phyloP scores from a whole-genome alignment of 1,140 invertebrate genomes.

The Pomacea maculata region DNA sequence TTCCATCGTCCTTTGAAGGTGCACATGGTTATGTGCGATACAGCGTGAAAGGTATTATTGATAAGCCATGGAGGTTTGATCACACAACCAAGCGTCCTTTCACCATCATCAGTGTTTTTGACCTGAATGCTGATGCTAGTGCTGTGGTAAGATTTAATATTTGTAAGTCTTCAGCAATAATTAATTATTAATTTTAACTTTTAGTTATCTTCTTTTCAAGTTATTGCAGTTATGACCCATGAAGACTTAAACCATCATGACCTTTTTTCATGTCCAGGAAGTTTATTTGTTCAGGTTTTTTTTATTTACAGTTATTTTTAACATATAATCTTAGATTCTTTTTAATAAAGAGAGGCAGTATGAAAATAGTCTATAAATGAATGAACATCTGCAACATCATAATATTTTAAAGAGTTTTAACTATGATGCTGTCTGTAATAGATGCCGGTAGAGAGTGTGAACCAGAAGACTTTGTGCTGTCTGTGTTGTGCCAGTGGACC shows the following conservation, averaged over 20 bases:
- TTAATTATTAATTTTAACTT: too few species aligned
- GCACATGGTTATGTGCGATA: slow-evolving; percentile 64
- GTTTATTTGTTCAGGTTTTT: neutral
- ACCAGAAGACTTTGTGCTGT: slow-evolving; percentile 48
- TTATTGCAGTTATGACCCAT: neutral
- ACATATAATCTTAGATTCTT: neutral
- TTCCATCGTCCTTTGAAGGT: slow-evolving; percentile 68
- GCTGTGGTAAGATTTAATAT: slow-evolving; percentile 13
- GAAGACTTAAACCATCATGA: neutral
- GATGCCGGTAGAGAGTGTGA: slow-evolving; percentile 25
- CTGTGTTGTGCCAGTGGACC: slow-evolving; percentile 50
- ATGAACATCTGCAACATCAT: neutral
- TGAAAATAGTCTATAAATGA: neutral
- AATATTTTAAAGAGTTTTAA: neutral
- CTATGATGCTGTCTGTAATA: slow-evolving; percentile 1
- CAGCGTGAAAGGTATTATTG: slow-evolving; percentile 59
- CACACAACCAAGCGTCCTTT: slow-evolving; percentile 38
- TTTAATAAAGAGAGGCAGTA: neutral
- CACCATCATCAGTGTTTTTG: slow-evolving; percentile 44
- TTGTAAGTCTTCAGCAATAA: too few species aligned
- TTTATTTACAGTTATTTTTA: neutral
- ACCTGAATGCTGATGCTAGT: slow-evolving; percentile 41
- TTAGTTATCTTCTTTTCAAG: neutral
- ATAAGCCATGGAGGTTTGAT: slow-evolving; percentile 56
- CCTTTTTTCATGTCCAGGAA: neutral